Evolutionary conservation across 2,797 vertebrate genomes (phyloP).

Genomic region (Morelia viridis): DNA sequence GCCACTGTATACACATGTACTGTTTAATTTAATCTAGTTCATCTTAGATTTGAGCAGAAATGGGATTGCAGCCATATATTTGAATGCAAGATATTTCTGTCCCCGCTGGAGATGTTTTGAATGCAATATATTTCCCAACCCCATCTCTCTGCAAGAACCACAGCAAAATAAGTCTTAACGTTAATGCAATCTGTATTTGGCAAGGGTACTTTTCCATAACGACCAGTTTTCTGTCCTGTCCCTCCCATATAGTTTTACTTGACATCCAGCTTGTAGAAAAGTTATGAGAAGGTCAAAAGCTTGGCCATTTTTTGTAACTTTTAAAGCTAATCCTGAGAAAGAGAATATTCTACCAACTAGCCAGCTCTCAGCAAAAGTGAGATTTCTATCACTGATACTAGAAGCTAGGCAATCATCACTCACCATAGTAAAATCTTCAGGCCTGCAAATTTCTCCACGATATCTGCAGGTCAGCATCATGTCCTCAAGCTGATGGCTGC

Average conservation of each 20-base stretch:
- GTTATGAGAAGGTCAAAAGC: background rate
- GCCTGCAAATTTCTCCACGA: constrained; percentile 82
- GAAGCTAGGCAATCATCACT: constrained; percentile 52
- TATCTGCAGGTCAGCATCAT: constrained; percentile 92
- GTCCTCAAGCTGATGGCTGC: constrained; percentile 90
- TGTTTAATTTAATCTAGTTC: background rate
- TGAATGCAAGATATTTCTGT: background rate
- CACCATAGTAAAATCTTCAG: constrained; percentile 88
- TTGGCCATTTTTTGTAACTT: background rate
- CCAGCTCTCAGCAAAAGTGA: background rate
- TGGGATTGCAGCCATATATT: background rate
- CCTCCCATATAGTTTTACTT: background rate
- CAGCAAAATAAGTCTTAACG: background rate
- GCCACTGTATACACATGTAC: background rate
- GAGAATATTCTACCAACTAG: background rate
- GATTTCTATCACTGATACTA: background rate
- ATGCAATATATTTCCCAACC: too few relatives aligned
- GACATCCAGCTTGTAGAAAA: background rate
- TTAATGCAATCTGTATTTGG: background rate
- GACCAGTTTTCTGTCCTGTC: background rate
- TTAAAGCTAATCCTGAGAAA: background rate
- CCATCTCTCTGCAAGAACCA: background rate
- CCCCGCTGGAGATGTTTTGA: background rate
- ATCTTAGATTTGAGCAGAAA: background rate
- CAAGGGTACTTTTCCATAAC: background rate